Conservation (phyloP, 1,140 invertebrate genomes). For the Dendroctonus valens region DNA sequence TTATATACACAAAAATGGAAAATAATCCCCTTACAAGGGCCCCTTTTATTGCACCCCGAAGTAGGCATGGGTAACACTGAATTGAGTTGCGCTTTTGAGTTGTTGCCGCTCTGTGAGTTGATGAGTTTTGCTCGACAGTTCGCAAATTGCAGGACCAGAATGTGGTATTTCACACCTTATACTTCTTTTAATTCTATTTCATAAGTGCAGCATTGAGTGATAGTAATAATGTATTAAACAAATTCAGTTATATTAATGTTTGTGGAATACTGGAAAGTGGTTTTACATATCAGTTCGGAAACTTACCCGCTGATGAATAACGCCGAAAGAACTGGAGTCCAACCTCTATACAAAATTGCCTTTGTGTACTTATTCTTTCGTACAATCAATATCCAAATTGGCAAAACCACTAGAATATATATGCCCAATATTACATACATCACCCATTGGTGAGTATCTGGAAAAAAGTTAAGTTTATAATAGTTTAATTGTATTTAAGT, state of each 20-base stretch:
- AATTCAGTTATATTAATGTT: background rate
- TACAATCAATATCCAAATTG: conserved; percentile 76
- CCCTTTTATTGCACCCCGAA: no score
- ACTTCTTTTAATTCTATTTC: no score
- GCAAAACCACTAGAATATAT: conserved; percentile 62
- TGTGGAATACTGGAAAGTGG: background rate
- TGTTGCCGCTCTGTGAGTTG: no score
- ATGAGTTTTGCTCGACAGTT: no score
- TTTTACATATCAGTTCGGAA: background rate
- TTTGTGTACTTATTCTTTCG: conserved; percentile 76
- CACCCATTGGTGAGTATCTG: conserved; percentile 64
- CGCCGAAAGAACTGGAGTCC: conserved; percentile 82
- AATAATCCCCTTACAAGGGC: no score
- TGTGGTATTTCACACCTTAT: no score
- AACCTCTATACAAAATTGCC: conserved; percentile 75
- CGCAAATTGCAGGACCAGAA: no score
- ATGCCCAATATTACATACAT: conserved; percentile 62
- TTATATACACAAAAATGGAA: no score
- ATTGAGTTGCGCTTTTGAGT: no score
- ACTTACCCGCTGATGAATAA: conserved; percentile 83
- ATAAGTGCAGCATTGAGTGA: background rate
- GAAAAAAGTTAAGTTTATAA: conserved; percentile 31
- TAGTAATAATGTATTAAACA: background rate
- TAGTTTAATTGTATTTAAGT: background rate
- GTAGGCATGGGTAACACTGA: no score